Evolutionary conservation across 2,797 vertebrate genomes (phyloP).

Genomic region (Tapirus indicus): DNA sequence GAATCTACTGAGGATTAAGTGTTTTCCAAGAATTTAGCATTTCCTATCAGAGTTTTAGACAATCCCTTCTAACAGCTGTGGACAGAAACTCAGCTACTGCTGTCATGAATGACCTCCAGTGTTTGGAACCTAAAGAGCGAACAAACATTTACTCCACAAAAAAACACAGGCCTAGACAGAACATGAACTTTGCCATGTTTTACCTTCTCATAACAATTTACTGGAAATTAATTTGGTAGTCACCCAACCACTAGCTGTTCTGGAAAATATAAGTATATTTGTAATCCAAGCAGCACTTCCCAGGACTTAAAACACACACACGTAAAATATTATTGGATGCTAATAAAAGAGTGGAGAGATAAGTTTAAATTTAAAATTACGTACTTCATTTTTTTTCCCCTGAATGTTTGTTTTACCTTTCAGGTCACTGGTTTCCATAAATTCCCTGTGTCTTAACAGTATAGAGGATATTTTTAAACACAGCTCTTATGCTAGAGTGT

Average conservation of each 20-base stretch:
- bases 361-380: constrained; percentile 74
- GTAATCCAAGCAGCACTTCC: constrained; percentile 8
- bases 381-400: constrained; percentile 15
- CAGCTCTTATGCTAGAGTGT: constrained; percentile 84
- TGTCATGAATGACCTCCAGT: constrained; percentile 85
- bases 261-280: constrained; percentile 81
- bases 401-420: constrained; percentile 86
- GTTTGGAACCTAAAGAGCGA: constrained; percentile 84
- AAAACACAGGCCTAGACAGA: constrained; percentile 79
- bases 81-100: constrained; percentile 79
- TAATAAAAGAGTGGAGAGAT: constrained; percentile 60
- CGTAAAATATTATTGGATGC: background rate
- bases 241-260: constrained; percentile 74
- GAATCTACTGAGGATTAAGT: constrained; percentile 80
- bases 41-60: constrained; percentile 84
- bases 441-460: constrained; percentile 83
- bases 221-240: constrained; percentile 81
- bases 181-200: constrained; percentile 78
- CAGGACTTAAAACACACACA: constrained; percentile 32
- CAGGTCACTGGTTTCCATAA: constrained; percentile 85
- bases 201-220: constrained; percentile 79
- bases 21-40: constrained; percentile 87
- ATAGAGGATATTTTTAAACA: constrained; percentile 86
- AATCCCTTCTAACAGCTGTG: constrained; percentile 82
- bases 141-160: constrained; percentile 85